Base-by-base conservation (phyloP, 2,888 invertebrate species). In the Acrocera orbiculus region DNA sequence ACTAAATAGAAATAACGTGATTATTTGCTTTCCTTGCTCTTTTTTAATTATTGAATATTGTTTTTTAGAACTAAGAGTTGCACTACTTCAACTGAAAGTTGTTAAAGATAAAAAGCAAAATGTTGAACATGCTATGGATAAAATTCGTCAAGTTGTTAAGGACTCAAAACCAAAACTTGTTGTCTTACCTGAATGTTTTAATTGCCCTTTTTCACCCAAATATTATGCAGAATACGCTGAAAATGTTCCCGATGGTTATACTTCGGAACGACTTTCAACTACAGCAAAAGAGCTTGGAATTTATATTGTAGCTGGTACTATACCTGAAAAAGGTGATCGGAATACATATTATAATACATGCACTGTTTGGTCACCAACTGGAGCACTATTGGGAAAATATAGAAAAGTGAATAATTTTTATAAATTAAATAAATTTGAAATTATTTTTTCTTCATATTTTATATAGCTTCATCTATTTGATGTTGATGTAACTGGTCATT, bases 381-480 rank as follows among this genome's bases (percentile, higher is more conserved):
- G 95, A 31, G 61, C 74, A 41, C 53, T 93, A 35, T 62, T 93
- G 33, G 80, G 76, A 1, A 75, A 73, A 47, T 78, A 83, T 52
- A 69, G 90, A 41, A 95, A 95, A 70, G 83, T 82, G 52, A 42
- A 46, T 30, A 20, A 9, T n/a, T 11, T n/a, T 9, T 16, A n/a
- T 34, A 20, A 11, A 7, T 33, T 27, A 5, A 27, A 30, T 13
- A 29, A 29, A 19, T 8, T 3, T 13, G 24, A 9, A 32, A 19
- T 11, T 32, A 4, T 14, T 10, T 28, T 16, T 24, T 17, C 19
- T 5, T 2, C 8, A 27, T 10, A 10, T 16, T 10, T 3, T 4
- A 30, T 9, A 7, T 55, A 86, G 83, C 67, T 92, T 51, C 95
- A 95, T 60, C 66, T 96, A 30, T 95, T 95, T 61, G 92, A 92